Conservation (phyloP, 2,888 invertebrate genomes). For the Apamea sordens region DNA sequence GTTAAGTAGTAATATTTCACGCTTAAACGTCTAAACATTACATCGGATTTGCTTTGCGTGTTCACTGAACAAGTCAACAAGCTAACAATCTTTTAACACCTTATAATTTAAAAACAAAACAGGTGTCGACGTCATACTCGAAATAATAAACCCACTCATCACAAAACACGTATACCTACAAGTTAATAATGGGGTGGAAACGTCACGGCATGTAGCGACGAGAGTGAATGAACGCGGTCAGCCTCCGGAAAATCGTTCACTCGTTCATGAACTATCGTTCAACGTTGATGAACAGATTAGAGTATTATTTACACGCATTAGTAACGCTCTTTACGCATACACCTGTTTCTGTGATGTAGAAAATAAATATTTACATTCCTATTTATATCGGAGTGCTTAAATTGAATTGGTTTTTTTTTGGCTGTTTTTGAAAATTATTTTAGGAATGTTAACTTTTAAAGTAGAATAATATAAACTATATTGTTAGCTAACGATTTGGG, state of each 20-base stretch:
- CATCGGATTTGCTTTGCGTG: conserved; percentile 14
- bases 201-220: conserved; percentile 72
- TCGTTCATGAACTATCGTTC: conserved; percentile 75
- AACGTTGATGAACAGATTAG: conserved; percentile 80
- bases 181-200: conserved; percentile 49
- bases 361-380: conserved; percentile 5
- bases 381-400: neutral
- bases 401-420: conserved; percentile 4
- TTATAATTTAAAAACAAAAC: conserved; percentile 28
- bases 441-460: neutral
- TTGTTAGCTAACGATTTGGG: neutral
- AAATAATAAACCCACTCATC: conserved; percentile 21
- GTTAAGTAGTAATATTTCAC: neutral
- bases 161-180: conserved; percentile 34
- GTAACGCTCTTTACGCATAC: conserved; percentile 74
- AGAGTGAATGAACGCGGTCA: conserved; percentile 75
- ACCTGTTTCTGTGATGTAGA: conserved; percentile 37
- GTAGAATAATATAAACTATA: neutral
- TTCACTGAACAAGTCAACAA: conserved; percentile 31
- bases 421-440: neutral
- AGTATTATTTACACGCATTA: conserved; percentile 76
- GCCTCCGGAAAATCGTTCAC: conserved; percentile 82
- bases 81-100: conserved; percentile 5
- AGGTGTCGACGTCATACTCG: conserved; percentile 15
- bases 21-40: neutral